Evolutionary conservation across 2,113 vertebrate genomes (phyloP).

Genomic region (Cebus imitator): DNA sequence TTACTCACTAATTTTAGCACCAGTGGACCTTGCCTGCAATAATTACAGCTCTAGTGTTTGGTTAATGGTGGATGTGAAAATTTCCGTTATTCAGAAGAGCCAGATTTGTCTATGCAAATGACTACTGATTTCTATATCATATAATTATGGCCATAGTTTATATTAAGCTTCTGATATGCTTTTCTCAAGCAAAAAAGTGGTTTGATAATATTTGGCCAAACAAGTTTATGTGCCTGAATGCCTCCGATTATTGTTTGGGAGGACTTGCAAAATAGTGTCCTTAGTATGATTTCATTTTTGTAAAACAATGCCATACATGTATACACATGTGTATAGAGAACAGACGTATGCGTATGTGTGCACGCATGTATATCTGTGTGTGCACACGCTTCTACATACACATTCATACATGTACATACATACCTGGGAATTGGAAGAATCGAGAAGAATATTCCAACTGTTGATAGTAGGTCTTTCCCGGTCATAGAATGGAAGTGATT

Average conservation of each 20-base stretch:
- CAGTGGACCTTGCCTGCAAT: neutral
- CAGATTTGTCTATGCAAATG: neutral
- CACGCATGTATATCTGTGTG: neutral
- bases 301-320: neutral
- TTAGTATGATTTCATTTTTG: constrained; percentile 31
- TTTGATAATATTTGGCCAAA: neutral
- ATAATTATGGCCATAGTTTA: neutral
- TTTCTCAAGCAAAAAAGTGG: constrained; percentile 1
- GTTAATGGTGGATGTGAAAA: neutral
- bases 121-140: neutral
- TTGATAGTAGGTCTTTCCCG: neutral
- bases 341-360: neutral
- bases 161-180: constrained; percentile 3
- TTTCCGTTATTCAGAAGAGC: neutral
- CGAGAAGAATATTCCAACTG: neutral
- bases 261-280: constrained; percentile 12
- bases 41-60: neutral
- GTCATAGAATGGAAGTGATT: neutral
- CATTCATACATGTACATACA: neutral
- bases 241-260: constrained; percentile 37
- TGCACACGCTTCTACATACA: neutral
- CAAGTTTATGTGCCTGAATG: neutral
- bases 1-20: neutral
- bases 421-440: neutral
- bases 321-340: neutral